Base-by-base conservation (phyloP, 2,888 invertebrate genomes). In the Listrodromus nycthemerus region DNA sequence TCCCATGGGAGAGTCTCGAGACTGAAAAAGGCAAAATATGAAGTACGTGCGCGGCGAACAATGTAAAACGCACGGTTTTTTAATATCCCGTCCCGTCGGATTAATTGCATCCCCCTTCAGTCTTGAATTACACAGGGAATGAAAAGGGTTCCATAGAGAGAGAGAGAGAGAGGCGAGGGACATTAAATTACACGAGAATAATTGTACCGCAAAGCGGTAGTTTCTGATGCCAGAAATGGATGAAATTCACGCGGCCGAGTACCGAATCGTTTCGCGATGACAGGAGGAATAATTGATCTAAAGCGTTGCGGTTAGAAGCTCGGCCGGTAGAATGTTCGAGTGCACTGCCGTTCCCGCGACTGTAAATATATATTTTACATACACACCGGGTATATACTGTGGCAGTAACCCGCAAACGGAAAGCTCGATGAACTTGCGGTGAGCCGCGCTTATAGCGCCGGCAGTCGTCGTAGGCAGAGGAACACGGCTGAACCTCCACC, bases 391-490 rank as follows among this genome's bases (percentile, higher is more conserved):
- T 55, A 52, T 52, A 21, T 52, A 70, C 52, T 58, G 75, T 58
- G 27, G 70, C 70, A 79, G 67, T 69, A 74, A 74, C 76, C 73
- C 76, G 55, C 80, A 80, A 83, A 83, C 80, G 71, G 83, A 80
- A 83, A 83, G 77, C 80, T 77, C 83, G 83, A 83, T 83, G 80
- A 83, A 83, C 77, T 83, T 77, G 76, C 65, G 83, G 83, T 66
- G 48, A 67, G 80, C 83, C 83, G 37, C 73, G 73, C 48, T 83
- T 77, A 80, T 80, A 80, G 66, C 65, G 48, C 52, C 63, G 30
- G 74, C 55, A 41, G 61, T 69, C 73, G 24, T 45, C 33, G 71
- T 10, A 48, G 45, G 33, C n/a, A n/a, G 69, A 65, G 67, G 70
- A 70, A 73, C 37, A 63, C 73, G 55, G 45, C 63, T 6, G 71